Conservation (phyloP, 2,888 invertebrate genomes). For the Theristus sp. region DNA sequence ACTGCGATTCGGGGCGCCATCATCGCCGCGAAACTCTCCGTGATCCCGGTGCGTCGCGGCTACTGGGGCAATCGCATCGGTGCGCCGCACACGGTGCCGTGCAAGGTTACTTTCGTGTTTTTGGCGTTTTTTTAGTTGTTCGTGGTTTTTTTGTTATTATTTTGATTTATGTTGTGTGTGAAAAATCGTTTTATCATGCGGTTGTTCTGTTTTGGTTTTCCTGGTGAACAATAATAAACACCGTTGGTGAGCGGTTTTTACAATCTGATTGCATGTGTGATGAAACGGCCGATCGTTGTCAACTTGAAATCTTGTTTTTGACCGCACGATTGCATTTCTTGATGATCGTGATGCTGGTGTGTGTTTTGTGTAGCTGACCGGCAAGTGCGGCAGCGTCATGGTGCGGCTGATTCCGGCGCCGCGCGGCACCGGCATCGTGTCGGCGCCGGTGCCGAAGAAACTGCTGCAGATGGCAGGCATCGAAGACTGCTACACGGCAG, state of each 20-base stretch:
- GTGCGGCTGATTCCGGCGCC: slow-evolving; percentile 96
- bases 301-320: too few relatives aligned
- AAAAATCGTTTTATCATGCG: too few relatives aligned
- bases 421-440: slow-evolving; percentile 97
- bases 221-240: too few relatives aligned
- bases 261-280: too few relatives aligned
- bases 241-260: too few relatives aligned
- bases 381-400: slow-evolving; percentile 94
- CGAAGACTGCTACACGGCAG: slow-evolving; percentile 96
- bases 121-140: not conserved
- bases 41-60: slow-evolving; percentile 90
- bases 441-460: slow-evolving; percentile 97
- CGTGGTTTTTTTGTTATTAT: not conserved
- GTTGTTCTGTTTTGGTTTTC: too few relatives aligned
- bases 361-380: slow-evolving; percentile 69
- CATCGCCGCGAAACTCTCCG: slow-evolving; percentile 87
- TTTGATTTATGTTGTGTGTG: not conserved
- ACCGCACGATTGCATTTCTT: too few relatives aligned
- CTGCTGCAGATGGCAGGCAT: slow-evolving; percentile 96
- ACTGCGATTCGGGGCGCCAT: slow-evolving; percentile 98
- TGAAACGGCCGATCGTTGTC: too few relatives aligned
- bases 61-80: slow-evolving; percentile 99
- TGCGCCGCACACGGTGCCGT: slow-evolving; percentile 95
- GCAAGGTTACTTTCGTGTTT: slow-evolving; percentile 51
- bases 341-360: too few relatives aligned